These are phyloP conservation scores for Argya squamiceps DNA, from an alignment of 2,797 vertebrate genomes.

Conservation along the genomic window DNA sequence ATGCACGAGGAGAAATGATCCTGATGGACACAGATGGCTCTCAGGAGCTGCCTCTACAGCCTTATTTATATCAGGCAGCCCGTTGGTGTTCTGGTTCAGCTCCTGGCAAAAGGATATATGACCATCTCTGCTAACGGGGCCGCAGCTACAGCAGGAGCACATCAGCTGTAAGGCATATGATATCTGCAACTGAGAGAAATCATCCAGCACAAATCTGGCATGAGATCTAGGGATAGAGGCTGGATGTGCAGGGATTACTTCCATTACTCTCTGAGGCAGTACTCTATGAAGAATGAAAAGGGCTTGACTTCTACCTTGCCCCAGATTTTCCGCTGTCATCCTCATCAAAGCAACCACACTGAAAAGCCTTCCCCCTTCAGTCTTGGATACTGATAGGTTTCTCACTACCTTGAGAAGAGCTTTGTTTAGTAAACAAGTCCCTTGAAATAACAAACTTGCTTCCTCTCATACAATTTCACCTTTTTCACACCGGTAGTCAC, in stretches of 20 bases:
- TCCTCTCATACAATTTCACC: neutral
- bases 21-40: neutral
- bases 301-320: neutral
- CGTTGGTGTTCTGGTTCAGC: neutral
- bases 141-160: neutral
- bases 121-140: neutral
- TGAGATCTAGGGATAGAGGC: neutral
- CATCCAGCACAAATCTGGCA: neutral
- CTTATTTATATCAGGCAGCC: neutral
- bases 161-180: neutral
- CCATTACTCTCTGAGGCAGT: neutral
- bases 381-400: neutral
- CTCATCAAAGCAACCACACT: neutral
- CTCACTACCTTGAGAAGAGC: neutral
- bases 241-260: neutral
- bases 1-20: neutral
- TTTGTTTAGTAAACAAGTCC: neutral
- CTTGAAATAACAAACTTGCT: neutral
- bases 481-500: neutral
- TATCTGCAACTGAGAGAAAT: neutral
- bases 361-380: neutral
- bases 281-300: neutral
- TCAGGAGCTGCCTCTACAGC: neutral
- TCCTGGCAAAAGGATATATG: neutral
- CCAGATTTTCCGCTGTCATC: neutral